These are phyloP conservation scores for Lycocerus yunnanus DNA, from an alignment of 2,888 invertebrate species.

Conservation along the genomic window DNA sequence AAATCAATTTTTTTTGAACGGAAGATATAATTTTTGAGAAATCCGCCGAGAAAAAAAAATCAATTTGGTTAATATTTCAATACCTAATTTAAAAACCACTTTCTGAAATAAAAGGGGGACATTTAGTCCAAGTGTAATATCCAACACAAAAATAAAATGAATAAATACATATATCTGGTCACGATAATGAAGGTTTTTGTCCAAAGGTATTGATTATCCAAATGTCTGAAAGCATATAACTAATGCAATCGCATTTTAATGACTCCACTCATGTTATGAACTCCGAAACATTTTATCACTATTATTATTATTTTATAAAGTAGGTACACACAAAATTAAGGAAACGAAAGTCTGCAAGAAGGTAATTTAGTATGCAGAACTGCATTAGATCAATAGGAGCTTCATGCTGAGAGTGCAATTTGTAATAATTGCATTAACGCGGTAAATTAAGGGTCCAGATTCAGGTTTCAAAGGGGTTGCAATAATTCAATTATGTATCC, in stretches of 20 bases:
- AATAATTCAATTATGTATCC: too few species aligned
- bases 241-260: background rate
- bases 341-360: background rate
- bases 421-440: background rate
- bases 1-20: too few species aligned
- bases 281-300: background rate
- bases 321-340: background rate
- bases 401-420: background rate
- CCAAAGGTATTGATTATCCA: background rate
- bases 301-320: background rate
- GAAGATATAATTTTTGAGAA: background rate
- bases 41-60: background rate
- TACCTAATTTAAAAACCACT: background rate
- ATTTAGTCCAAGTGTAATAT: background rate
- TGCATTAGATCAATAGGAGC: background rate
- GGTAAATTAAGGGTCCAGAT: background rate
- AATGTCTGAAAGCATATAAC: background rate
- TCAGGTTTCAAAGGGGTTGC: background rate
- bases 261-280: background rate
- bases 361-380: background rate
- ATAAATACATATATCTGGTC: background rate
- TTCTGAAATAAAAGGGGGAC: background rate
- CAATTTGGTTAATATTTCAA: background rate
- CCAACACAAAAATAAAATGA: background rate
- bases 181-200: background rate